These are phyloP conservation scores for Sycophila sp. DNA, from an alignment of 1,140 invertebrate species.

Conservation along the genomic window DNA sequence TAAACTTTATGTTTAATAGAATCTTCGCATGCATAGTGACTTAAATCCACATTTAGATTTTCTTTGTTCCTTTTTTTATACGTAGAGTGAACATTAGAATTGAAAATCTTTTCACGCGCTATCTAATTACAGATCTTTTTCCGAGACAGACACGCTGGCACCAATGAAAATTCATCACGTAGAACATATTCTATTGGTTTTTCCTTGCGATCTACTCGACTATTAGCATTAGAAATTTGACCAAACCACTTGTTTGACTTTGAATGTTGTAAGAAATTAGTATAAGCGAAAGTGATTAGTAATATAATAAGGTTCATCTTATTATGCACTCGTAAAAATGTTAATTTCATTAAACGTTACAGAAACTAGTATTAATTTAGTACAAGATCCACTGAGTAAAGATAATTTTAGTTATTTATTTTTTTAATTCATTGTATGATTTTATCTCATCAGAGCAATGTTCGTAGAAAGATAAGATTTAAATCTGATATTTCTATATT, in stretches of 20 bases:
- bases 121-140: not conserved
- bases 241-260: no score
- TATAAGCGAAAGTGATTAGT: no score
- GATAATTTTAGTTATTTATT: not conserved
- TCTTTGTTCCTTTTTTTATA: not conserved
- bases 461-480: not conserved
- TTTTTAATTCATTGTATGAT: not conserved
- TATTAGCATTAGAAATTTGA: slow-evolving; percentile 19
- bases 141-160: not conserved
- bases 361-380: no score
- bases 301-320: no score
- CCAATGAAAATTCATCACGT: not conserved
- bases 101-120: not conserved
- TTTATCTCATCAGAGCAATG: not conserved
- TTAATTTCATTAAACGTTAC: slow-evolving; percentile 22
- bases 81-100: not conserved
- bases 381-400: slow-evolving; percentile 51
- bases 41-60: not conserved
- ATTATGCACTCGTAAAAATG: not conserved
- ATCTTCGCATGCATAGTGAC: not conserved
- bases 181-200: not conserved
- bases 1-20: not conserved
- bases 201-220: not conserved
- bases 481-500: not conserved
- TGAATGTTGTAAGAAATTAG: no score